Base-by-base conservation (phyloP, 2,113 vertebrate genomes). In the Catharus minimus region DNA sequence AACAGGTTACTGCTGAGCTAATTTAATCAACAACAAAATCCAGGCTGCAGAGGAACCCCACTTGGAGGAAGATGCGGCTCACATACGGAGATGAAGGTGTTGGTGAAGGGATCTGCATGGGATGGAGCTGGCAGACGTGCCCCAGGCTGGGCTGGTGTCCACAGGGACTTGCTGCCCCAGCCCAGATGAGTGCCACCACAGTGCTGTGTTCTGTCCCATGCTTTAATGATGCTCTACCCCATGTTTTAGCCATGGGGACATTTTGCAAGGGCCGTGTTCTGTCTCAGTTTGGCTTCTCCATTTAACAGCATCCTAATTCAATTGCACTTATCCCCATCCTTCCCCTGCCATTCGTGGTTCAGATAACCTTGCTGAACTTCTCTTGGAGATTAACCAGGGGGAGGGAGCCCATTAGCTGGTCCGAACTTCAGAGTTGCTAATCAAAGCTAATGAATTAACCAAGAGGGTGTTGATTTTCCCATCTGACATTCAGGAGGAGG, bases 381-480 rank as follows among this genome's bases (percentile, higher is more conserved):
- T 89, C 53, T 71, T 52, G 65, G 87, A 92, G 74, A 82, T 81
- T 86, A 86, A 92, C 61, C 69, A 90, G 84, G 1, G 0, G 90
- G 90, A 78, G 74, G 84, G 68, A 94, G 80, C 46, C 77, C 28
- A 77, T 94, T 92, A 88, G 71, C 77, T 53, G 77, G 77, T 77
- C 43, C 5, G 15, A 80, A 69, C 76, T 83, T 69, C 68, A 62
- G 74, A 82, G 62, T 0, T 19, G 9, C 82, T 92, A 78, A 89
- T 96, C 67, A 27, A 87, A 82, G 62, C 61, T 89, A 87, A 95
- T 84, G 90, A 91, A 94, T 92, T 92, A 92, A 84, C 78, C 57
- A 89, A 92, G 82, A 17, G 12, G 66, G 74, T 33, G 78, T 69
- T 89, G 84, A 87, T 89, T 94, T 38, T 89, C 53, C 69, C 36